Percentiles rank a stretch among this genome's conserved stretches.
phyloP scores from a whole-genome alignment of 1,140 invertebrate genomes.

The Helicoverpa armigera region DNA sequence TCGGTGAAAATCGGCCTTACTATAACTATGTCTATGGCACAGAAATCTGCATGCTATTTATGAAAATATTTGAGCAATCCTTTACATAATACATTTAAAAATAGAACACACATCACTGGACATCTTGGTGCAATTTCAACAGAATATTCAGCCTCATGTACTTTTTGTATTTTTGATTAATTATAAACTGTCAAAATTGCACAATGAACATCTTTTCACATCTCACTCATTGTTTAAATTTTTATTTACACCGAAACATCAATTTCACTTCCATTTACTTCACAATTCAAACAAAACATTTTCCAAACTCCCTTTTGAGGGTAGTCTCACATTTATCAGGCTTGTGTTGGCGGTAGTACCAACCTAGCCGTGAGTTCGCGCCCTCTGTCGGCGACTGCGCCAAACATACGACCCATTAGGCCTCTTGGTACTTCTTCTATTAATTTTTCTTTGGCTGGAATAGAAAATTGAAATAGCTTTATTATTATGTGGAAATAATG shows the following conservation, averaged over 20 bases:
- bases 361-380: slow-evolving; percentile 71
- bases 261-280: background rate
- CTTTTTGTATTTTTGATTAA: too few species aligned
- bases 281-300: background rate
- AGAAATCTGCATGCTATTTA: background rate
- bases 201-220: too few species aligned
- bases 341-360: slow-evolving; percentile 70
- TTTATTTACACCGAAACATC: background rate
- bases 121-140: background rate
- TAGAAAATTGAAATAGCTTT: slow-evolving; percentile 14
- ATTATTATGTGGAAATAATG: background rate
- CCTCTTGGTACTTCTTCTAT: slow-evolving; percentile 57
- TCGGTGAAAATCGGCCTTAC: too few species aligned
- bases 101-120: background rate
- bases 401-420: slow-evolving; percentile 71
- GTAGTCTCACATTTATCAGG: slow-evolving; percentile 47
- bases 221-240: too few species aligned
- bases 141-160: background rate
- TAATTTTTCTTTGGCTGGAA: slow-evolving; percentile 60
- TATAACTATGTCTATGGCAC: background rate
- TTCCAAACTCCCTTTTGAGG: background rate
- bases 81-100: background rate
- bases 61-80: background rate
- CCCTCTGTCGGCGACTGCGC: slow-evolving; percentile 71
- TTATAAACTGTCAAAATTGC: too few species aligned